Conservation (phyloP, 2,888 invertebrate genomes). For the Buathra laborator region DNA sequence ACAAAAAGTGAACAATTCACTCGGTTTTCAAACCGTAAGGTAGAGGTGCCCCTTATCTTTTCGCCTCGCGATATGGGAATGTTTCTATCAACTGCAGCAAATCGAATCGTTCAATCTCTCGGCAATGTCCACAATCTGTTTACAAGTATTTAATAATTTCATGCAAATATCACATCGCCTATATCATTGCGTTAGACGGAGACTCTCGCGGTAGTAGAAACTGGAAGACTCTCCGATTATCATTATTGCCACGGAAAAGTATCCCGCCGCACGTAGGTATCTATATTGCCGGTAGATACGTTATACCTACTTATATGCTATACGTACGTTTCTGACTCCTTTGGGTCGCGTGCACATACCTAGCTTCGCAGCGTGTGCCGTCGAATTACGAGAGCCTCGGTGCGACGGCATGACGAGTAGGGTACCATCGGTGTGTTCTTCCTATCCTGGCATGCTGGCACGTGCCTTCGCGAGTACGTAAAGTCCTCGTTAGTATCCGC, state of each 20-base stretch:
- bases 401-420: slow-evolving; percentile 32
- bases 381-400: slow-evolving; percentile 54
- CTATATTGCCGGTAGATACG: slow-evolving; percentile 20
- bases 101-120: not conserved
- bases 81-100: too few relatives aligned
- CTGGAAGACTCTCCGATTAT: slow-evolving; percentile 48
- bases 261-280: slow-evolving; percentile 22
- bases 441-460: slow-evolving; percentile 62
- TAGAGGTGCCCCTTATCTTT: too few relatives aligned
- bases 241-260: slow-evolving; percentile 46
- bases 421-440: slow-evolving; percentile 40
- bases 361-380: slow-evolving; percentile 47
- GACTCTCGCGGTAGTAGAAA: slow-evolving; percentile 20
- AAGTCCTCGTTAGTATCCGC: slow-evolving; percentile 75
- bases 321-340: slow-evolving; percentile 54
- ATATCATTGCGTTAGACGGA: slow-evolving; percentile 12
- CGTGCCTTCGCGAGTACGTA: slow-evolving; percentile 70
- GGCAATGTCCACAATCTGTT: not conserved
- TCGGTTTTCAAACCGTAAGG: too few relatives aligned
- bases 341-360: slow-evolving; percentile 61
- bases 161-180: not conserved
- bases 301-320: slow-evolving; percentile 42
- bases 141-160: not conserved
- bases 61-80: too few relatives aligned
- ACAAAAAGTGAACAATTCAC: too few relatives aligned